These are phyloP conservation scores for Carposina sasakii DNA, from an alignment of 1,140 invertebrate species.

Conservation along the genomic window DNA sequence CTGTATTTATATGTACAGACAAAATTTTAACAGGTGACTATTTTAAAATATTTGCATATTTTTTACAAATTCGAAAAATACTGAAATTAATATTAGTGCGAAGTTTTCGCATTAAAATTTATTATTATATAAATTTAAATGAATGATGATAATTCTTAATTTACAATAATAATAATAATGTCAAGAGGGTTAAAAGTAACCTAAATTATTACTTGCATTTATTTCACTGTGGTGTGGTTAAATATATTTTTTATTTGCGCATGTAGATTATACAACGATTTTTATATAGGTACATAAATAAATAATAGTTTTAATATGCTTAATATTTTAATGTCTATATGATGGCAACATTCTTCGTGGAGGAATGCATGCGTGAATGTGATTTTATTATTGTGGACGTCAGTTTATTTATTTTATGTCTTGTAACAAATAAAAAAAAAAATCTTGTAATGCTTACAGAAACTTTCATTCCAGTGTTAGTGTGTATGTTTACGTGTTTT, in stretches of 20 bases:
- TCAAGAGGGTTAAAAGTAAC: no score
- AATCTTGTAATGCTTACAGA: conserved; percentile 37
- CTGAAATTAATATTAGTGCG: no score
- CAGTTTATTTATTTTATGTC: conserved; percentile 26
- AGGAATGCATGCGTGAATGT: conserved; percentile 46
- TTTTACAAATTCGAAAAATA: no score
- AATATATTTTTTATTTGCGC: conserved; percentile 18
- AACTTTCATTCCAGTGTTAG: conserved; percentile 66
- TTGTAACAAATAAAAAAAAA: conserved; percentile 4
- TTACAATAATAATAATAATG: no score
- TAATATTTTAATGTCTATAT: conserved; percentile 41
- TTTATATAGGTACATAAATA: conserved; percentile 44
- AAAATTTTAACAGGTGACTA: no score
- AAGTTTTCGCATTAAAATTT: no score
- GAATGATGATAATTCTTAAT: no score
- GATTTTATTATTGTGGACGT: conserved; percentile 39
- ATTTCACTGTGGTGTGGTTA: background rate
- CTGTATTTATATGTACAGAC: no score
- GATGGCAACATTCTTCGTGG: conserved; percentile 35
- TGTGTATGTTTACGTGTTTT: conserved; percentile 46
- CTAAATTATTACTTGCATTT: background rate
- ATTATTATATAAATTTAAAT: no score
- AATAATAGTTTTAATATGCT: conserved; percentile 45
- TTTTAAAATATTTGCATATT: no score
- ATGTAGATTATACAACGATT: conserved; percentile 55